Evolutionary conservation across 2,888 invertebrate species (phyloP), one percentile per base, ranked within the genome.

Genomic region (Pteria penguin): DNA sequence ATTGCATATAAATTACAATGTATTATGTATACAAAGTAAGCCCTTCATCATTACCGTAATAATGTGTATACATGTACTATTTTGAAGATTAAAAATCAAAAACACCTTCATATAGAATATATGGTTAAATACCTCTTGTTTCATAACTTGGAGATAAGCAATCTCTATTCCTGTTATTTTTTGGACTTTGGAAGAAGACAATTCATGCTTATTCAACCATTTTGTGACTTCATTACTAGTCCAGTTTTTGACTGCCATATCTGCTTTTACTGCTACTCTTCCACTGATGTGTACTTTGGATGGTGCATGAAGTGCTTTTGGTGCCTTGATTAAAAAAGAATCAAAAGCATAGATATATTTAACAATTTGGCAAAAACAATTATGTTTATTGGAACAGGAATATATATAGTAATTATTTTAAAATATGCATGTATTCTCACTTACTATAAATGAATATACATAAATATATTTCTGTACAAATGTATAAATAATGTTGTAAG

Each of bases 161-260:
- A 79, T 36, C 58, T 79, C 79, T n/a, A 67, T 45, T 5, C 69
- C 76, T 8, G 70, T 67, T 31, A 77, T 24, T 29, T 32, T 61
- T 33, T 62, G 45, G 27, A 73, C 66, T 18, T 71, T 26, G 11
- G 62, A 61, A 14, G 45, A 45, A 18, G 81, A 45, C 22, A 84
- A 58, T 8, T 77, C 73, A 70, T 81, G 72, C 54, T 80, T 81
- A 33, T 67, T 58, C 29, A 82, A 68, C 84, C 84, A 84, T 58
- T 65, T 78, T 14, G 18, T 62, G 8, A 83, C 76, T 57, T 84
- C 80, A 8, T 68, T 61, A 5, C 52, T 22, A 2, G 68, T 75
- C 84, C 84, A 84, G 14, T 65, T 70, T 29, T 73, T 79, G 1
- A 84, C 67, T 8, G 75, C 32, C 2, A 63, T 69, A 14, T 61